phyloP scores from a whole-genome alignment of 2,888 invertebrate species.

The Eudemis profundana region DNA sequence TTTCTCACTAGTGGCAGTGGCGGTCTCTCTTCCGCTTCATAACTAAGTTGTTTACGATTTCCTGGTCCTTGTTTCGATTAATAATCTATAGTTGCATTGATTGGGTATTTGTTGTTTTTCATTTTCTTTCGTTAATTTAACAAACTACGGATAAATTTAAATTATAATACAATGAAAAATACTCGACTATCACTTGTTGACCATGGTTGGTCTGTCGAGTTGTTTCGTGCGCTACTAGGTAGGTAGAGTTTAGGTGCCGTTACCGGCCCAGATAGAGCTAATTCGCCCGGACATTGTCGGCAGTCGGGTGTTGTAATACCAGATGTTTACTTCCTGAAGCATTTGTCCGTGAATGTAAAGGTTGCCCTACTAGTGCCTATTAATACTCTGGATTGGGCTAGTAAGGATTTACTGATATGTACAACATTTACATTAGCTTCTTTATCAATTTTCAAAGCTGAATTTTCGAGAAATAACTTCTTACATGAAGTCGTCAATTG shows the following conservation, averaged over 20 bases:
- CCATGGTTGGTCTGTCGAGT: conserved; percentile 63
- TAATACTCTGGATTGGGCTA: conserved; percentile 6
- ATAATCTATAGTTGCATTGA: neutral
- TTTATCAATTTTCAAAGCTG: neutral
- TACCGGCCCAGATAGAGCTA: conserved; percentile 73
- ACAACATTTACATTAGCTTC: neutral
- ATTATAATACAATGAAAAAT: neutral
- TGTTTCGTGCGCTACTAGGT: conserved; percentile 62
- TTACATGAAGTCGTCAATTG: neutral
- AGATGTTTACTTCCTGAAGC: conserved; percentile 56
- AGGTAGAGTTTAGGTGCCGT: conserved; percentile 69
- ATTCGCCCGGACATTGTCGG: conserved; percentile 65
- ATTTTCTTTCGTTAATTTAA: neutral
- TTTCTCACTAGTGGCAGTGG: conserved; percentile 2
- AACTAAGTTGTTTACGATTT: conserved; percentile 28
- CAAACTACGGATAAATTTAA: neutral
- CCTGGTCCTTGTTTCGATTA: conserved; percentile 13
- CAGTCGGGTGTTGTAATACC: conserved; percentile 57
- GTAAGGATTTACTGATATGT: conserved; percentile 5
- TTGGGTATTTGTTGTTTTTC: conserved; percentile 4
- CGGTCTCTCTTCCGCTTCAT: conserved; percentile 18
- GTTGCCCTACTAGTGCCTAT: conserved; percentile 18
- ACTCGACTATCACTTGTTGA: conserved; percentile 48
- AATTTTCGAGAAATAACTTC: neutral
- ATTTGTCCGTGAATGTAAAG: conserved; percentile 42